These are phyloP conservation scores for Myotis yumanensis DNA, from an alignment of 2,113 vertebrate species.

Conservation along the genomic window DNA sequence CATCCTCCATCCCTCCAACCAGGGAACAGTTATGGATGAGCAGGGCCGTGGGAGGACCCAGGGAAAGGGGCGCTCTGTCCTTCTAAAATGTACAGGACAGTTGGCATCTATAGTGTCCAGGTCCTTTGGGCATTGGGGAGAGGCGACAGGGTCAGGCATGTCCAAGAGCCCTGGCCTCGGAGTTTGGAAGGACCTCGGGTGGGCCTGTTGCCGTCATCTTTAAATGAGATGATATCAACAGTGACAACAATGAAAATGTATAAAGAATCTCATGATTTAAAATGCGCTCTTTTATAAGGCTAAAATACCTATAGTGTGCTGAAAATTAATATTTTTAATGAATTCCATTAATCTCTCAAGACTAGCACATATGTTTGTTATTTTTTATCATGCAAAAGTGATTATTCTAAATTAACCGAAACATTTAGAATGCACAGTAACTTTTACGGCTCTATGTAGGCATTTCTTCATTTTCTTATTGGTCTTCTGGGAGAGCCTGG, in stretches of 20 bases:
- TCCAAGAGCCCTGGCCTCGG: background rate
- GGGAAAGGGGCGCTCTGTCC: background rate
- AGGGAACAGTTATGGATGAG: background rate
- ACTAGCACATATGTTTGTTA: background rate
- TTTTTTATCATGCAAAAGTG: background rate
- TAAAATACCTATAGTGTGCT: background rate
- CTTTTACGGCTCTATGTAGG: background rate
- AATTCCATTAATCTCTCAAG: background rate
- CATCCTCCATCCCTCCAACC: background rate
- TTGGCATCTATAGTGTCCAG: background rate
- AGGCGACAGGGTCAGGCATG: background rate
- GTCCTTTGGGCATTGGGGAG: background rate
- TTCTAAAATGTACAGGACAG: background rate
- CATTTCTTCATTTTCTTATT: conserved; percentile 9
- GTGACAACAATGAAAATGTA: background rate
- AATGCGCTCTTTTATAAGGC: background rate
- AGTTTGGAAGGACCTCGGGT: background rate
- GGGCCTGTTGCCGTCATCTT: background rate
- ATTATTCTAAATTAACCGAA: background rate
- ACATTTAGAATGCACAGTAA: background rate
- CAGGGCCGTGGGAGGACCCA: background rate
- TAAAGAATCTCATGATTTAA: background rate
- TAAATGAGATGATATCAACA: background rate
- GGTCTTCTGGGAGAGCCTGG: background rate
- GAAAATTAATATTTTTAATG: conserved; percentile 26